Evolutionary conservation across 2,113 vertebrate species (phyloP), one percentile per base, ranked within the genome.

Genomic region (Paedocypris sp.): DNA sequence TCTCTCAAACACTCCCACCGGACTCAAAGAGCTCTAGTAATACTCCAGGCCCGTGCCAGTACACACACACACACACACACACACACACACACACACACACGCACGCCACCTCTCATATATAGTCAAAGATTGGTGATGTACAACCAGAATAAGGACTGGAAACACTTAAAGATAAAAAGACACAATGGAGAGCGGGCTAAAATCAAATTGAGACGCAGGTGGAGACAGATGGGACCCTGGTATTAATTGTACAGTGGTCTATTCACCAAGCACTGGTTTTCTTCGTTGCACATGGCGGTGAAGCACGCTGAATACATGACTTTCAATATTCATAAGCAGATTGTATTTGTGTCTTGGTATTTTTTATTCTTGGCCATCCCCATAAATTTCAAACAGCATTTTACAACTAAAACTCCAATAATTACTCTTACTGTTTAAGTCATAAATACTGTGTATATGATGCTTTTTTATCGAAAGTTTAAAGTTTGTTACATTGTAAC

Each of bases 161-260:
- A 59, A 39, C 76, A 69, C 74, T 82, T 75, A 58, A 49, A 80
- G 78, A 69, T 67, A 71, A 77, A 64, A 75, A 77, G 73, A 11
- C 58, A 85, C 87, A 90, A 90, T 87, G 75, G 82, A 66, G 60
- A 72, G 68, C 75, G 77, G 82, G 85, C 77, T 76, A 70, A 79
- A 85, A 87, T 86, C 78, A 86, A 86, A 88, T 87, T 87, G 83
- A 85, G 77, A 65, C 65, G 64, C 72, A 79, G 73, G 71, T 75
- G 70, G 42, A 20, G 81, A 86, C 88, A 91, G 90, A 87, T 91
- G 90, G 88, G 88, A 75, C 87, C 83, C 83, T 75, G 75, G 77
- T 73, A 70, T 75, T 73, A 69, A 76, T 82, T 78, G 75, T 75
- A 73, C 64, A 67, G 68, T 31, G 32, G 65, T 32, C 84, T 84